Conservation (phyloP, 2,113 vertebrate species). For the Otocyon megalotis region DNA sequence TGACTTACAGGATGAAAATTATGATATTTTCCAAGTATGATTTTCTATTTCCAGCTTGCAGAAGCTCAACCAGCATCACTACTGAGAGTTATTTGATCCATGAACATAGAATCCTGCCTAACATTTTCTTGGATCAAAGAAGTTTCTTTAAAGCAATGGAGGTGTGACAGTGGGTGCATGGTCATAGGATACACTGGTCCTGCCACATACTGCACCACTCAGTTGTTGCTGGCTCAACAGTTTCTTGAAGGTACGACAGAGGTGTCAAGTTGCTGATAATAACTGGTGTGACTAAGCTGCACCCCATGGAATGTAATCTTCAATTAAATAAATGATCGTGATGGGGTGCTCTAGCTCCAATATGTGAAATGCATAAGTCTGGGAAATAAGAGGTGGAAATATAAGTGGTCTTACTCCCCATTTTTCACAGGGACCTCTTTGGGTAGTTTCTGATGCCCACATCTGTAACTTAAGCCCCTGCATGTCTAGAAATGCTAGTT, state of each 20-base stretch:
- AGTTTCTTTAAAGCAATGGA: background rate
- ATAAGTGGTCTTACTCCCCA: background rate
- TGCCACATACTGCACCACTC: background rate
- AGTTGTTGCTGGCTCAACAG: background rate
- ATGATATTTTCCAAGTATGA: background rate
- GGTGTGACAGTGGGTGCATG: too few relatives aligned
- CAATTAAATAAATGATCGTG: background rate
- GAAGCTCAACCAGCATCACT: background rate
- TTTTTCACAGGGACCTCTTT: background rate
- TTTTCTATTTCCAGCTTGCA: background rate
- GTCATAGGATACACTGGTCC: background rate
- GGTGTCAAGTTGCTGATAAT: background rate
- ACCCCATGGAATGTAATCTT: background rate
- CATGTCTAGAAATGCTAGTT: background rate
- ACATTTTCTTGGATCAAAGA: background rate
- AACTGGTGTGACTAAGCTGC: background rate
- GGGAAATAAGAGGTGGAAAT: background rate
- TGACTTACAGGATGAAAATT: background rate
- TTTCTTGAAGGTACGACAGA: background rate
- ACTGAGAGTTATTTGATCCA: background rate
- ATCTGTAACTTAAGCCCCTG: background rate
- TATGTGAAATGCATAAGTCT: background rate
- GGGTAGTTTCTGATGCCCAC: background rate
- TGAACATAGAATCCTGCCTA: background rate
- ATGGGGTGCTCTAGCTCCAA: background rate